Base-by-base conservation (phyloP, 1,140 invertebrate species). In the Portunus trituberculatus region DNA sequence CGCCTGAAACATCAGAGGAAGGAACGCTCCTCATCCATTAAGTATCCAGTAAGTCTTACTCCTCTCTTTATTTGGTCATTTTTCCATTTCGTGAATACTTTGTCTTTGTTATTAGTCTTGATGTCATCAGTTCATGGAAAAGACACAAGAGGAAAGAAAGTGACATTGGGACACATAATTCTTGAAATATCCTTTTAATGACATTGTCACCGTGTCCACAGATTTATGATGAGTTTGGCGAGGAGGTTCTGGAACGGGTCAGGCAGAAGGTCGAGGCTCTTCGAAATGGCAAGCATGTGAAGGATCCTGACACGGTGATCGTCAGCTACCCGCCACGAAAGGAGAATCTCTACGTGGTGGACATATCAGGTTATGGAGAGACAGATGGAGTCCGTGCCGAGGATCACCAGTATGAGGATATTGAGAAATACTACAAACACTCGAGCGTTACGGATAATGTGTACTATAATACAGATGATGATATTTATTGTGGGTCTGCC, bases 171-270 rank as follows among this genome's bases (percentile, higher is more conserved):
- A n/a, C 12, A 76, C 8, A n/a, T 12, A 76, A 0, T n/a, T 12
- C 20, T n/a, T 25, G 4, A 76, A 16, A 20, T n/a, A 76, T 76
- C 1, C n/a, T 76, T 76, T 8, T 76, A 25, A 76, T 76, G 20
- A n/a, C 25, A 76, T 76, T 7, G 20, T 76, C 20, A 76, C n/a
- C 6, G 16, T 29, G 16, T 4, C 46, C 0, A 2, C 93, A 94
- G 93, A 52, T 91, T 39, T 94, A 94, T 86, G 93, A 91, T 2
- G 93, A 94, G 31, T 94, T 94, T 31, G 67, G 91, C 88, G 93
- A 94, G 39, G 93, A 91, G 28, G 89, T 94, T 3, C 25, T 94
- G 32, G 39, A 45, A 25, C 88, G 88, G 25, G 39, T 94, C 67
- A 59, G 39, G 1, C 52, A 91, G 88, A 94, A 94, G 88, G 67